phyloP scores from a whole-genome alignment of 2,113 vertebrate species.

The Martes martes region DNA sequence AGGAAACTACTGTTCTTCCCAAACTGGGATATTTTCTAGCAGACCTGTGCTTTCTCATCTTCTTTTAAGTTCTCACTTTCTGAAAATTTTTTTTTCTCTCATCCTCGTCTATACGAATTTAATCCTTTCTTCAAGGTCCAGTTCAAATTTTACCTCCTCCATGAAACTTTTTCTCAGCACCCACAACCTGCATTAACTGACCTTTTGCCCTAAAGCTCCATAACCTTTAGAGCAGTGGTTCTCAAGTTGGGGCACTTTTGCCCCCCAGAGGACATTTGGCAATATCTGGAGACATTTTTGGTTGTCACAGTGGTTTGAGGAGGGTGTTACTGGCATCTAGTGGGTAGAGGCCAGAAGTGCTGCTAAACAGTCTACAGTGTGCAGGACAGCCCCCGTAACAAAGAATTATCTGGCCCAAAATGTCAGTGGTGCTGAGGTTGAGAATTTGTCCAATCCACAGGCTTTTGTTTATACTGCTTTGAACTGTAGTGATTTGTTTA shows the following conservation, averaged over 20 bases:
- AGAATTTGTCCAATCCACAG: neutral
- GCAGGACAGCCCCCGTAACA: neutral
- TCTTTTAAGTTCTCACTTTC: conserved; percentile 12
- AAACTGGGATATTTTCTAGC: neutral
- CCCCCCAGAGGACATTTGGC: neutral
- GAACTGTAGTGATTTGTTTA: neutral
- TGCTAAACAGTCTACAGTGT: neutral
- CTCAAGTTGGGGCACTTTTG: neutral
- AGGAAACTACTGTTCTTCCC: neutral
- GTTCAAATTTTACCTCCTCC: neutral
- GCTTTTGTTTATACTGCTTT: neutral
- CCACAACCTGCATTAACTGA: neutral
- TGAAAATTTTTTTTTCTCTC: neutral
- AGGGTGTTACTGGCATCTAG: neutral
- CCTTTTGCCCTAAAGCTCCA: neutral
- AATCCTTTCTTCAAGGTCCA: neutral
- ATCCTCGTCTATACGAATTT: neutral
- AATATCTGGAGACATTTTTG: neutral
- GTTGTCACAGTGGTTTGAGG: neutral
- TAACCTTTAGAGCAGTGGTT: neutral
- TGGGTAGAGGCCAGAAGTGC: neutral
- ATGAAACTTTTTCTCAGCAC: neutral
- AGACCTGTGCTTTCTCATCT: neutral
- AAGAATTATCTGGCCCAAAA: neutral
- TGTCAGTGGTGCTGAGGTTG: neutral